Percentiles rank a stretch among this genome's conserved stretches.
phyloP scores from a whole-genome alignment of 2,113 vertebrate genomes.

The Mobula birostris region DNA sequence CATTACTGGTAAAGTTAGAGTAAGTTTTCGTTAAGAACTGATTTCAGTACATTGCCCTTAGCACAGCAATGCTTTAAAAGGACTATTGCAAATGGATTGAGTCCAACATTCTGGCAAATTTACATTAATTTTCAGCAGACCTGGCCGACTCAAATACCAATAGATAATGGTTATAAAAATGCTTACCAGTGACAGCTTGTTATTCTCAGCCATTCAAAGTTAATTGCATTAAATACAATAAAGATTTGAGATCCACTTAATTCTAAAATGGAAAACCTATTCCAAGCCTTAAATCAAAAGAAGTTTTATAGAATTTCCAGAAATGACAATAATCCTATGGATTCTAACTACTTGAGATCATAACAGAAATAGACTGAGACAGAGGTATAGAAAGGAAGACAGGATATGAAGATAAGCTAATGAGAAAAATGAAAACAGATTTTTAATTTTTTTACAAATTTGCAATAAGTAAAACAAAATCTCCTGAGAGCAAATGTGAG shows the following conservation, averaged over 20 bases:
- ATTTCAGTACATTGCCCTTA: too few species aligned
- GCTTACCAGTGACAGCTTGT: not conserved
- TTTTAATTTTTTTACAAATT: too few species aligned
- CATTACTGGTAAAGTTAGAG: not conserved
- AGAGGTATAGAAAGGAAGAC: too few species aligned
- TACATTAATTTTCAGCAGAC: not conserved
- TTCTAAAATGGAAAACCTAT: not conserved
- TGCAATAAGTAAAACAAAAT: too few species aligned
- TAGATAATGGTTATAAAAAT: not conserved
- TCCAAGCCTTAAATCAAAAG: not conserved
- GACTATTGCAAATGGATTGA: not conserved
- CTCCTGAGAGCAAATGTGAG: too few species aligned
- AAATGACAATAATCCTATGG: too few species aligned
- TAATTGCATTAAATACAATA: not conserved
- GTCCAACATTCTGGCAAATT: not conserved
- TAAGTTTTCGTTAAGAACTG: not conserved
- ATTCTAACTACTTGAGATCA: too few species aligned
- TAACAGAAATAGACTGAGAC: too few species aligned
- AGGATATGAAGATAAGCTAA: too few species aligned
- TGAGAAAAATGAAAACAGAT: too few species aligned
- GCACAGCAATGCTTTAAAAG: not conserved
- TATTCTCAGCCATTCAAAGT: not conserved
- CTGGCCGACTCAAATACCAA: not conserved
- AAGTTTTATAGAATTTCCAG: too few species aligned
- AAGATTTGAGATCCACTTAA: not conserved